Base-by-base conservation (phyloP, 2,113 vertebrate genomes). In the Promerops cafer region DNA sequence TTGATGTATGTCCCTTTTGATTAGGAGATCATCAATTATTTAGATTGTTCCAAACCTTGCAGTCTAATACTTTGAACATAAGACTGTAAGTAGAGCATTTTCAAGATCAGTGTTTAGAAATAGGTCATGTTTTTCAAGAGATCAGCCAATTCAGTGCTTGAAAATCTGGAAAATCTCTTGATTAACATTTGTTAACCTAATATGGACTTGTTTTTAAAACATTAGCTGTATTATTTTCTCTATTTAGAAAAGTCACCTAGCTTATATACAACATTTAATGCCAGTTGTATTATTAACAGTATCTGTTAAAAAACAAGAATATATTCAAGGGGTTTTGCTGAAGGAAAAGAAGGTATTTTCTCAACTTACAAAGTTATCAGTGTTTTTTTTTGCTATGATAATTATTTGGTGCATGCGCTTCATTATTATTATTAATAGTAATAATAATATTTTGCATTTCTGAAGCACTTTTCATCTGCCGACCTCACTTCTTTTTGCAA, bases 11-110 rank as follows among this genome's bases (percentile, higher is more conserved):
- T 95, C 93, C 93, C 96, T 95, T 97, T 97, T 97, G 96, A 96
- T 97, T 96, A 96, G 84, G 33, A 90, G 92, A 83, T 95, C 92
- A 97, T 97, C 89, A 97, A 97, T 97, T 97, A 97, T 97, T 97
- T 97, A 97, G 86, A 88, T 90, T 95, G 65, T 96, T 97, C 89
- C 68, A 94, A 96, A 97, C 90, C 95, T 96, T 94, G 39, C 92
- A 96, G 96, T 89, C 72, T 92, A 90, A 85, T 94, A 93, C 97
- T 97, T 96, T 96, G 96, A 97, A 96, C 87, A 66, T 87, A 94
- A 90, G 89, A 94, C 70, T 90, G 84, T 89, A 97, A 97, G 94
- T 91, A 97, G 94, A 97, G 81, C 91, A 68, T 97, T 96, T 94
- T 94, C 93, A 97, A 96, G 93, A 97, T 96, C 90, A 87, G 52